Conservation (phyloP, 2,113 vertebrate genomes). For the Charina bottae region DNA sequence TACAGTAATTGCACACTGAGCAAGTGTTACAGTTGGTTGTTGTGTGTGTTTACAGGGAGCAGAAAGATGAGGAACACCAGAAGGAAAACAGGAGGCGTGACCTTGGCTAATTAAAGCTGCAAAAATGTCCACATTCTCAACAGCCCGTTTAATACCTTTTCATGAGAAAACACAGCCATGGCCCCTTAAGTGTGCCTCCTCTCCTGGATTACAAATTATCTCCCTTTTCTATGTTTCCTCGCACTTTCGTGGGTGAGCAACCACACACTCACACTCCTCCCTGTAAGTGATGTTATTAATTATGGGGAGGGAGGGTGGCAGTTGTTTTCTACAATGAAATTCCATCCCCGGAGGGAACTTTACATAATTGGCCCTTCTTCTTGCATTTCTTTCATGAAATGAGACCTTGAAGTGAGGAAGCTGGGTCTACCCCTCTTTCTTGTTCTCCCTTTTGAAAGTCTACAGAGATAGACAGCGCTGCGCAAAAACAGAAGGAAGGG, state of each 20-base stretch:
- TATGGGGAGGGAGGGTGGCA: conserved; percentile 50
- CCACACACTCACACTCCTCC: conserved; percentile 15
- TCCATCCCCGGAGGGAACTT: conserved; percentile 42
- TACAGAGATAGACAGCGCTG: not conserved
- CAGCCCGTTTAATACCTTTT: conserved; percentile 51
- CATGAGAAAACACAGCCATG: conserved; percentile 23
- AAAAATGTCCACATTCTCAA: conserved; percentile 62
- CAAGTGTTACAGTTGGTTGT: conserved; percentile 41
- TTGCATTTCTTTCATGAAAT: conserved; percentile 23
- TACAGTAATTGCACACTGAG: conserved; percentile 66
- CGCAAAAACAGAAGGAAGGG: not conserved
- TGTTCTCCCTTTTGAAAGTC: conserved; percentile 23
- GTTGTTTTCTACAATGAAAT: conserved; percentile 68
- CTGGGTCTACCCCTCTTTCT: not conserved
- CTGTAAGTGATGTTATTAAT: conserved; percentile 54
- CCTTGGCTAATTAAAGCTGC: conserved; percentile 70
- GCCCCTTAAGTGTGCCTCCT: not conserved
- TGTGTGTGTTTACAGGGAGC: not conserved
- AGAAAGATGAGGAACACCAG: too few species aligned
- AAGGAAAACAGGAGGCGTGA: conserved; percentile 53
- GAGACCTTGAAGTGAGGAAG: conserved; percentile 32
- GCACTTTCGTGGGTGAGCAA: conserved; percentile 23
- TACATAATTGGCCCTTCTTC: conserved; percentile 44
- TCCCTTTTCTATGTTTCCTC: conserved; percentile 34
- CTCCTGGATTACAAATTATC: conserved; percentile 52